Conservation (phyloP, 2,797 vertebrate species). For the Rhynchotus rufescens region DNA sequence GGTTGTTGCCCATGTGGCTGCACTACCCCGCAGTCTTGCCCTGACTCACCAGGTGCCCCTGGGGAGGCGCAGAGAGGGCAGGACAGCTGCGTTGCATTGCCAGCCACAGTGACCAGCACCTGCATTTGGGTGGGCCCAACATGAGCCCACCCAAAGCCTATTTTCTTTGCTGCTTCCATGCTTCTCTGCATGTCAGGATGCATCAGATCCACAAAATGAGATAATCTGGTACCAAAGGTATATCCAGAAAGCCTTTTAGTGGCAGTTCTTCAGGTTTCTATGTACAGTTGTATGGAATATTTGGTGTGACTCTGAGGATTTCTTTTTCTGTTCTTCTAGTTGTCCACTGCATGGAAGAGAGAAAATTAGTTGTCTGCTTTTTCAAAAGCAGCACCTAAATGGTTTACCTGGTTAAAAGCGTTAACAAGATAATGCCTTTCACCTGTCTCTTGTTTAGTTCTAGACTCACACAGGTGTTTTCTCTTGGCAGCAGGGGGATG, state of each 20-base stretch:
- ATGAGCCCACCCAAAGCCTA: neutral
- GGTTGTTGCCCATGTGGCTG: neutral
- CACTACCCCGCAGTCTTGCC: neutral
- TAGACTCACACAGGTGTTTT: neutral
- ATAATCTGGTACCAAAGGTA: neutral
- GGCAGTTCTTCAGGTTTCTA: neutral
- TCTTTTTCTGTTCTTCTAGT: neutral
- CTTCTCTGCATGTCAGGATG: neutral
- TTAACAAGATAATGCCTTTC: neutral
- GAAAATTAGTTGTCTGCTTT: neutral
- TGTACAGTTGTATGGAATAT: neutral
- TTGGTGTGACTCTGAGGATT: neutral
- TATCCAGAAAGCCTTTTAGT: neutral
- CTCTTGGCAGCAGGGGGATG: neutral
- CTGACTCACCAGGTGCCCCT: conserved; percentile 17
- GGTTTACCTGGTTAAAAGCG: neutral
- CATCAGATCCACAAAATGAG: neutral
- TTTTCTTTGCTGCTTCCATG: neutral
- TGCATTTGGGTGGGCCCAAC: neutral
- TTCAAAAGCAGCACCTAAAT: neutral
- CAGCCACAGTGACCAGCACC: neutral
- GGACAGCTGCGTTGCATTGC: neutral
- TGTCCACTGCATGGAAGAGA: neutral
- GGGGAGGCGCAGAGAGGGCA: neutral
- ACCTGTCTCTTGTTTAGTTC: neutral